Base-by-base conservation (phyloP, 92 coral and sea anemone genomes). In the Parazoanthus swiftii region DNA sequence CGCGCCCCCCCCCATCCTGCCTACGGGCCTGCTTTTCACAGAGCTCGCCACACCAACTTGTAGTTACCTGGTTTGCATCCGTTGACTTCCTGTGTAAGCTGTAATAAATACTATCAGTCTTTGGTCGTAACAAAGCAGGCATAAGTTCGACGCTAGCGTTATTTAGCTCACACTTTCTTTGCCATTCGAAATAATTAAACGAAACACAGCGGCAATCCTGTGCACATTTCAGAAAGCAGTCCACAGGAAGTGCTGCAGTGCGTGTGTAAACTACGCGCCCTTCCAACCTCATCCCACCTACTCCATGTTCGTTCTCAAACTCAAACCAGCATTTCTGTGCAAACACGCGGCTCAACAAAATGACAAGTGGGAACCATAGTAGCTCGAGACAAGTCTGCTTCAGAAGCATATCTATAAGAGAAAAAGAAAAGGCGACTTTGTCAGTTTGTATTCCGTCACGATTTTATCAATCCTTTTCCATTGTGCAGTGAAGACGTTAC, bases 161-260 rank as follows among this genome's bases (percentile, higher is more conserved):
- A 73, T 81, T 86, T 1, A 90, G 86, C 74, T 90, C 79, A 7
- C 90, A 81, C 81, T 63, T 90, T 56, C 84, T 65, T 14, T 79
- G 71, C 6, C 63, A 36, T 25, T 63, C 14, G 18, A 78, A 63
- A 48, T 72, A 86, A 82, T 90, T 90, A 46, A 86, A 81, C 42
- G 92, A 80, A 13, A 90, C 6, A 66, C 92, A 90, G 48, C 70
- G 81, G 37, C 92, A 90, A 50, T 86, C 80, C 10, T 86, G 56
- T 5, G 79, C 33, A 46, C 92, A 86, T 59, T n/a, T 74, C 25
- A 74, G 56, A 54, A 90, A 90, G 46, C 92, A 90, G 36, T 77
- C 50, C 20, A 58, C 26, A 18, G 80, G 79, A 54, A 50, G 39
- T 36, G 86, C 15, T 76, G 79, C 38, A 6, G 71, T 56, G 87